Percentiles rank a stretch among this genome's conserved stretches.
Conservation (phyloP, 2,797 vertebrate species). For the Halcyon leucocephala region DNA sequence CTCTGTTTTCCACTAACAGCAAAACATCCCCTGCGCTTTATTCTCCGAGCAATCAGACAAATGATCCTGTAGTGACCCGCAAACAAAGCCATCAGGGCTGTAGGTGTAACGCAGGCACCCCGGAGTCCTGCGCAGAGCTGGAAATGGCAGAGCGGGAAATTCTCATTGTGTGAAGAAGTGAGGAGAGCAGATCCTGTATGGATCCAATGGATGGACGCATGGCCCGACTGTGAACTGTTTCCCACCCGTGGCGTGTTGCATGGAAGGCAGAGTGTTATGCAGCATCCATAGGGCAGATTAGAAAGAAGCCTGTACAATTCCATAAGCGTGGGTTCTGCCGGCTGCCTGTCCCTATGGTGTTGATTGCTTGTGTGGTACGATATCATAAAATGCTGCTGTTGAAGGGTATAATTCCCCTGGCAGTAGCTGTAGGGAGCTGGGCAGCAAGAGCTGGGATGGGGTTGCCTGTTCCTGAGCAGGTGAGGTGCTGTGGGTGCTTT, state of each 20-base stretch:
- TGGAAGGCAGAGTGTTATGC: background rate
- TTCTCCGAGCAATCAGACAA: background rate
- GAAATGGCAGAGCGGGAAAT: background rate
- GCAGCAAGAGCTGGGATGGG: background rate
- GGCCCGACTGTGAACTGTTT: background rate
- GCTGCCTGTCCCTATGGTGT: background rate
- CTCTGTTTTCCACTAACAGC: background rate
- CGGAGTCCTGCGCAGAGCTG: background rate
- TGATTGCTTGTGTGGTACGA: background rate
- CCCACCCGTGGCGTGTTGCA: accelerated
- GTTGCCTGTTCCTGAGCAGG: background rate
- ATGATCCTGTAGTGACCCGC: background rate
- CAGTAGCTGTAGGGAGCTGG: accelerated
- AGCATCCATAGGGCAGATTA: background rate
- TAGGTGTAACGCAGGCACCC: background rate
- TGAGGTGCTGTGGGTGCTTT: accelerated
- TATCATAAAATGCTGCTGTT: accelerated
- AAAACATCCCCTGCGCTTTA: background rate
- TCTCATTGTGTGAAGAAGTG: accelerated
- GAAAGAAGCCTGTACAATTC: background rate
- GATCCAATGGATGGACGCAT: background rate
- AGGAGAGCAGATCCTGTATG: background rate
- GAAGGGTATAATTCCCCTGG: background rate
- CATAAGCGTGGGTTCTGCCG: background rate
- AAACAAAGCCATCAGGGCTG: background rate